Evolutionary conservation across 2,888 invertebrate genomes (phyloP).

Genomic region (Cheilosia impressa): DNA sequence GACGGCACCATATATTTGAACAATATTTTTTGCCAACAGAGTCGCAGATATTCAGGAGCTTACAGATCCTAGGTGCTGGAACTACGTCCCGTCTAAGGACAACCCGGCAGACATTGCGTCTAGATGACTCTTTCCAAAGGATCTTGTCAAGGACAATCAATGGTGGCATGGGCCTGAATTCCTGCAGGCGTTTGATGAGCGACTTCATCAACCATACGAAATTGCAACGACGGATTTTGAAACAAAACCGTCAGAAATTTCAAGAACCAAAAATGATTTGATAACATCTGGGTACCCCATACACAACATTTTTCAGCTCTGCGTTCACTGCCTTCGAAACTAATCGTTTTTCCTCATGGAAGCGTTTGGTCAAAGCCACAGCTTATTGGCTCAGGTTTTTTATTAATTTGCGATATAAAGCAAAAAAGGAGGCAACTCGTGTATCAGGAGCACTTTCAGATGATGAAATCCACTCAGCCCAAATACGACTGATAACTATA

Average conservation of each 20-base stretch:
- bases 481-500: too few species aligned
- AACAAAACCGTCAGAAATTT: not conserved
- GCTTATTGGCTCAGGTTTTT: constrained; percentile 24
- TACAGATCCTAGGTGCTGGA: constrained; percentile 60
- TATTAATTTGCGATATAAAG: constrained; percentile 9
- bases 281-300: constrained; percentile 37
- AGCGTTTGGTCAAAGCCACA: not conserved
- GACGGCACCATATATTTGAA: constrained; percentile 43
- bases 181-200: constrained; percentile 25
- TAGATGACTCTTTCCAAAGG: constrained; percentile 62
- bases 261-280: constrained; percentile 24
- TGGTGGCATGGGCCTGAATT: constrained; percentile 76
- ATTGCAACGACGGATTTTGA: constrained; percentile 8
- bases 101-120: constrained; percentile 76
- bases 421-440: not conserved
- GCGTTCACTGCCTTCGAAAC: constrained; percentile 21
- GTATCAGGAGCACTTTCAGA: too few species aligned
- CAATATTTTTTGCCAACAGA: constrained; percentile 74
- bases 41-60: constrained; percentile 73
- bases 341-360: constrained; percentile 15
- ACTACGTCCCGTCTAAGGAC: constrained; percentile 70
- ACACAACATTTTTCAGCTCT: constrained; percentile 44
- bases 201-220: not conserved
- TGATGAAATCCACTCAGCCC: too few species aligned
- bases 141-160: constrained; percentile 33